phyloP scores from a whole-genome alignment of 2,113 vertebrate genomes.

The Numida meleagris region DNA sequence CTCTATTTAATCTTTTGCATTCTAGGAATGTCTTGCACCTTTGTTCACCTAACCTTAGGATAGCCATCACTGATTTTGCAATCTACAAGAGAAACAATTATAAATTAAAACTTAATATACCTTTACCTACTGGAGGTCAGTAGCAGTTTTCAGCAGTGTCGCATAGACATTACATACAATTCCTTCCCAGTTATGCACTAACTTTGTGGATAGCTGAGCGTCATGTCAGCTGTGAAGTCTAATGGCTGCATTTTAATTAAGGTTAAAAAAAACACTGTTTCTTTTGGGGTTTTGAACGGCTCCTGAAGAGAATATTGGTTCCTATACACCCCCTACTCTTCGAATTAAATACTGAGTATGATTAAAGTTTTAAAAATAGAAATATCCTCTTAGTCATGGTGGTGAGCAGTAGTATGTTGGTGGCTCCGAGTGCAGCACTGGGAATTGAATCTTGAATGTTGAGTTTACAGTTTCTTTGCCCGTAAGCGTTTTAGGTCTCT shows the following conservation, averaged over 20 bases:
- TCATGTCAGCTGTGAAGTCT: neutral
- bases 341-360: neutral
- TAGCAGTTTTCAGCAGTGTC: neutral
- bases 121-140: neutral
- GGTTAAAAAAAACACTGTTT: neutral
- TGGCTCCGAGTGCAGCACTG: neutral
- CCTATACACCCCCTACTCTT: neutral
- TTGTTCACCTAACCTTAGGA: neutral
- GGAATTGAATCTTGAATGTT: neutral
- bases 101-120: neutral
- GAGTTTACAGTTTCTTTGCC: neutral
- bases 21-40: neutral
- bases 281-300: neutral
- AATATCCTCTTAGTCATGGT: neutral
- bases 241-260: neutral
- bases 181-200: neutral
- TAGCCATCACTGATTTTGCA: neutral
- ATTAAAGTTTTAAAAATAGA: neutral
- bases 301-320: neutral
- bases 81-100: neutral
- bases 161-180: accelerated
- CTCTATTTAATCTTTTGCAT: neutral
- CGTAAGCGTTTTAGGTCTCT: neutral
- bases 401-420: neutral
- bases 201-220: neutral